A percentile compares a stretch with the other conserved stretches of the same genome.
These are phyloP conservation scores for Callithrix jacchus DNA, from an alignment of 2,113 vertebrate species.

Conservation along the genomic window DNA sequence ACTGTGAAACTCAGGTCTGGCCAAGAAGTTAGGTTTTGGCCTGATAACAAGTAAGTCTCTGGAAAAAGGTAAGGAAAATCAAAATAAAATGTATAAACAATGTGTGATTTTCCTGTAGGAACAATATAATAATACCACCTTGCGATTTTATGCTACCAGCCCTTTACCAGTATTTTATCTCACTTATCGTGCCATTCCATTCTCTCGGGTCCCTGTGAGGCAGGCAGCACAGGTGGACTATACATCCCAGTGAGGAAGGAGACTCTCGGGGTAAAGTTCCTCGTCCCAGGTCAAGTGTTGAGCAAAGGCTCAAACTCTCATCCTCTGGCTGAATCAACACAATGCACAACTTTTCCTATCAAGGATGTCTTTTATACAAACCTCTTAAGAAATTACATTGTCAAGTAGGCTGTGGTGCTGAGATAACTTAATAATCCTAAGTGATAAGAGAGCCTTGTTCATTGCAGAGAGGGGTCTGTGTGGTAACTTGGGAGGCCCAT, in stretches of 20 bases:
- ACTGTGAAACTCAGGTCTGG: background rate
- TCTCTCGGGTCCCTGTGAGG: background rate
- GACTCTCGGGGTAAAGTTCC: background rate
- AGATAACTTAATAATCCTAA: background rate
- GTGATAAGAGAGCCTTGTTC: too few relatives aligned
- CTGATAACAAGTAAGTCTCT: background rate
- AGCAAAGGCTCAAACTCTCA: background rate
- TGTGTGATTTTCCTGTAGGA: background rate
- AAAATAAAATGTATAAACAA: background rate
- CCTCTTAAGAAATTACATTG: background rate
- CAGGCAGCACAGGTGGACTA: background rate
- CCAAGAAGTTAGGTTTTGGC: background rate
- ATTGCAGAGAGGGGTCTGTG: fast-evolving
- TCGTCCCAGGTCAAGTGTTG: background rate
- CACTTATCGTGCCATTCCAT: background rate
- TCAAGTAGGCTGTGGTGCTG: background rate
- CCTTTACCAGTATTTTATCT: too few relatives aligned
- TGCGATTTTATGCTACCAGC: fast-evolving
- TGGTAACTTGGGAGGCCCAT: too few relatives aligned
- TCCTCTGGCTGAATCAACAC: background rate
- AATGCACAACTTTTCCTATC: background rate
- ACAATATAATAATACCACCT: background rate
- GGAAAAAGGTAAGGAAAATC: background rate
- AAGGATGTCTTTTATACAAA: background rate
- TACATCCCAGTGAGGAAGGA: background rate